phyloP scores from a whole-genome alignment of 2,113 vertebrate species.

The Amphiprion ocellaris region DNA sequence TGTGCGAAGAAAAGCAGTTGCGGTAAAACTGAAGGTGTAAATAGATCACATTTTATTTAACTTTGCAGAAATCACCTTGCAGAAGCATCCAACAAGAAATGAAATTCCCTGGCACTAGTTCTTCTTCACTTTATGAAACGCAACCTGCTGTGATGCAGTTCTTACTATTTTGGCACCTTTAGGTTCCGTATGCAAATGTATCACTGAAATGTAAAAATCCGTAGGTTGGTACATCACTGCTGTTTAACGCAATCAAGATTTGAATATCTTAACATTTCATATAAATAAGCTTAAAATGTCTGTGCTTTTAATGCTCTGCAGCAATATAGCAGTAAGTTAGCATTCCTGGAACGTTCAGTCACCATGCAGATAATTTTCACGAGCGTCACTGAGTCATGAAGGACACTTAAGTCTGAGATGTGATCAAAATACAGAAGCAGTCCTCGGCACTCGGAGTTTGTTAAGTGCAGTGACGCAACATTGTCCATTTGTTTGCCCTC shows the following conservation, averaged over 20 bases:
- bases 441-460: constrained; percentile 46
- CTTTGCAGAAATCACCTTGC: constrained; percentile 26
- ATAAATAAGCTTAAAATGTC: constrained; percentile 46
- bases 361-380: constrained; percentile 80
- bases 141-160: constrained; percentile 21
- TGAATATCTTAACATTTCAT: constrained; percentile 69
- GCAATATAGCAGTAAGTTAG: constrained; percentile 59
- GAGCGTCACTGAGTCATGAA: constrained; percentile 78
- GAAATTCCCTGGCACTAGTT: background rate
- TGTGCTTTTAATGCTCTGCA: constrained; percentile 59
- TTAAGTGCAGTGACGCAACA: constrained; percentile 51
- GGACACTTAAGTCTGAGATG: constrained; percentile 81
- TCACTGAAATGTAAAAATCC: constrained; percentile 34
- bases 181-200: constrained; percentile 23
- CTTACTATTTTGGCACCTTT: constrained; percentile 26
- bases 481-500: constrained; percentile 46
- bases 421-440: constrained; percentile 75
- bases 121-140: constrained; percentile 25
- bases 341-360: constrained; percentile 74
- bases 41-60: constrained; percentile 54
- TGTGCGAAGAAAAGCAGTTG: background rate
- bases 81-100: constrained; percentile 29
- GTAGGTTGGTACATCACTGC: constrained; percentile 22
- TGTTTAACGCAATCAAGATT: constrained; percentile 53
- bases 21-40: constrained; percentile 25